These are phyloP conservation scores for Steinernema feltiae DNA, from an alignment of 1,140 invertebrate genomes.

Conservation along the genomic window DNA sequence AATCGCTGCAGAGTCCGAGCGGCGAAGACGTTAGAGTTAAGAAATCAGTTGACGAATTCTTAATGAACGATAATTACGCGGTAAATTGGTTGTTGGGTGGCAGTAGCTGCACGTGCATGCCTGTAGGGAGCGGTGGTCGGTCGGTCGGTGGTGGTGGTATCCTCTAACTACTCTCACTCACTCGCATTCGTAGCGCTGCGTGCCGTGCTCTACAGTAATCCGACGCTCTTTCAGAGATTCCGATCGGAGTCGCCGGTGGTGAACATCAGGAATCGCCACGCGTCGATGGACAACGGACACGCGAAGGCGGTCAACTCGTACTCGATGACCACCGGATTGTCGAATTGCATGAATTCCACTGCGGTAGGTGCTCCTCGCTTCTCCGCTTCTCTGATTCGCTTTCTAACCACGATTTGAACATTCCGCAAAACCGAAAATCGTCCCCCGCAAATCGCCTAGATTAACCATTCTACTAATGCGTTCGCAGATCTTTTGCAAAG, in stretches of 20 bases:
- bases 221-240: neutral
- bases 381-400: too few species aligned
- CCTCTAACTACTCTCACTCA: too few species aligned
- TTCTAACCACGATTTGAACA: too few species aligned
- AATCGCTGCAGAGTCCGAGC: slow-evolving; percentile 1
- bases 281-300: neutral
- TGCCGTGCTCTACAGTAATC: neutral
- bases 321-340: neutral
- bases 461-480: too few species aligned
- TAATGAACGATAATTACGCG: neutral
- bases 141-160: too few species aligned
- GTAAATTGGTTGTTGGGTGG: neutral
- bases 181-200: neutral
- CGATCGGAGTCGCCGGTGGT: neutral
- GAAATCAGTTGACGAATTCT: slow-evolving; percentile 5
- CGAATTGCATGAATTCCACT: neutral
- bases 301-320: slow-evolving; percentile 3
- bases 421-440: too few species aligned
- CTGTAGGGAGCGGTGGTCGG: too few species aligned
- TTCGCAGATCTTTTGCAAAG: neutral
- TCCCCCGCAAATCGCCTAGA: too few species aligned
- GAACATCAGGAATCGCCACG: neutral
- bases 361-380: neutral
- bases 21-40: slow-evolving; percentile 15
- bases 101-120: slow-evolving; percentile 2